phyloP scores from a whole-genome alignment of 2,113 vertebrate genomes.

The Tamias sibiricus region DNA sequence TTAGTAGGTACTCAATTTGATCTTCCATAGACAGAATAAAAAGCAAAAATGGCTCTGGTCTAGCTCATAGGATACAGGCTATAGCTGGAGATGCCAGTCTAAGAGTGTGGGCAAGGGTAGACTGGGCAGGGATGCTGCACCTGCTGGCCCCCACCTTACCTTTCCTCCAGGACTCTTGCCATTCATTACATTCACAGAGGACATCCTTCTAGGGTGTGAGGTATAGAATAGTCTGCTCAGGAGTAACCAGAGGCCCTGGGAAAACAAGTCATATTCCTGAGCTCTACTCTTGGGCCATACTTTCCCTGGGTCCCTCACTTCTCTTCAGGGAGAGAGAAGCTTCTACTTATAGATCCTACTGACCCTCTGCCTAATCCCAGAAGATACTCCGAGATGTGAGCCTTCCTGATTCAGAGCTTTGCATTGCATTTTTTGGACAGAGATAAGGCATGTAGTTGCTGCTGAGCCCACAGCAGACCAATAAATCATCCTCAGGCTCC shows the following conservation, averaged over 20 bases:
- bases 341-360: not conserved
- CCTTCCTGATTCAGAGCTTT: not conserved
- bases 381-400: not conserved
- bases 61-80: not conserved
- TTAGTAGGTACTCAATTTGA: not conserved
- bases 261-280: no score
- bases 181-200: not conserved
- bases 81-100: not conserved
- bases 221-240: not conserved
- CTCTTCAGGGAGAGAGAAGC: not conserved
- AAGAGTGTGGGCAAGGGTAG: not conserved
- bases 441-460: not conserved
- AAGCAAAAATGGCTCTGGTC: not conserved
- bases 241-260: not conserved
- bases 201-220: not conserved
- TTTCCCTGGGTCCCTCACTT: not conserved
- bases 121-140: not conserved
- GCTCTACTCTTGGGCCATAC: no score
- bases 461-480: not conserved
- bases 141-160: no score
- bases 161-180: not conserved
- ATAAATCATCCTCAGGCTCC: not conserved
- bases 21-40: not conserved
- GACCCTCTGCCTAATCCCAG: not conserved
- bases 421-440: not conserved